Percentiles rank a stretch among this genome's conserved stretches.
Evolutionary conservation across 2,888 invertebrate genomes (phyloP).

Genomic region (Noctua janthe): DNA sequence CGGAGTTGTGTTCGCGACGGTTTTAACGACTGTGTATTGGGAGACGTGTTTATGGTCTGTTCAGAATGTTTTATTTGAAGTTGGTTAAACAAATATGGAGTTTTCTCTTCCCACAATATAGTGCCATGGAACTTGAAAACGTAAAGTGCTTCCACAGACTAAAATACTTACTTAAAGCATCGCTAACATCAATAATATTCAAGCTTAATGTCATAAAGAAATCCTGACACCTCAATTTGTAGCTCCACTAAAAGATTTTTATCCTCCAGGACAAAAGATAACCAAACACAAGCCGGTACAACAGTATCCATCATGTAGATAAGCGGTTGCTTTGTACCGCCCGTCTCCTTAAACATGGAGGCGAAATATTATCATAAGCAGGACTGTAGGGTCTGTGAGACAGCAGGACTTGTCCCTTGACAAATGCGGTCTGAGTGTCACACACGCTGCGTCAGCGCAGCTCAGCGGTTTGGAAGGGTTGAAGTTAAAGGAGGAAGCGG

Average conservation of each 20-base stretch:
- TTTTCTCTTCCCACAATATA: background rate
- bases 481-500: conserved; percentile 45
- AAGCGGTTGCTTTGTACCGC: conserved; percentile 57
- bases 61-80: conserved; percentile 29
- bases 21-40: conserved; percentile 47
- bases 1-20: conserved; percentile 24
- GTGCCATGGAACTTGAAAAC: background rate
- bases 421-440: conserved; percentile 72
- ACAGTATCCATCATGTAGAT: conserved; percentile 64
- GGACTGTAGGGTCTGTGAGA: conserved; percentile 24
- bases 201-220: conserved; percentile 1
- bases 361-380: conserved; percentile 70
- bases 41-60: conserved; percentile 36
- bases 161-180: background rate
- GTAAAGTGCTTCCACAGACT: background rate
- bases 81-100: conserved; percentile 12
- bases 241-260: conserved; percentile 40
- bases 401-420: conserved; percentile 62
- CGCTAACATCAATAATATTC: conserved; percentile 9
- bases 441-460: conserved; percentile 57
- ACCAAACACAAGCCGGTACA: conserved; percentile 22
- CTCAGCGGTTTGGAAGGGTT: conserved; percentile 48
- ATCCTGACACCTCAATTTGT: conserved; percentile 36
- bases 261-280: conserved; percentile 44
- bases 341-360: conserved; percentile 45